Conservation (phyloP, 2,888 invertebrate genomes). For the Chloromyia formosa region DNA sequence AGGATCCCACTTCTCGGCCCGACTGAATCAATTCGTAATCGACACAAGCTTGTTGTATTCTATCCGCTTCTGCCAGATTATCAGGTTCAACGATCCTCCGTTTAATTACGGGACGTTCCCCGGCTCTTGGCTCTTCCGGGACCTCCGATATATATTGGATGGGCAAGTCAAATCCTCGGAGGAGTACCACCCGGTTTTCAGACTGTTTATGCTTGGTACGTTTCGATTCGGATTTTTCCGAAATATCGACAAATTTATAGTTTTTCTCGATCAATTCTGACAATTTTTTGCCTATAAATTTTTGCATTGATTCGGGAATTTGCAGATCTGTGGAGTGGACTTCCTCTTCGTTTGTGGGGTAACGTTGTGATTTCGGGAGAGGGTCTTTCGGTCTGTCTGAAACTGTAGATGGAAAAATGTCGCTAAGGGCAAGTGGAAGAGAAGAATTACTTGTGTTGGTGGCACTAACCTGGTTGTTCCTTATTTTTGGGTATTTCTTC, state of each 20-base stretch:
- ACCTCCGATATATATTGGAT: background rate
- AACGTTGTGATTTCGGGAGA: constrained; percentile 45
- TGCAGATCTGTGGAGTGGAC: constrained; percentile 38
- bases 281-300: constrained; percentile 46
- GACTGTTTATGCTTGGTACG: background rate
- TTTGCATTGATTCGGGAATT: constrained; percentile 46
- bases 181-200: constrained; percentile 29
- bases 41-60: constrained; percentile 27
- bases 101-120: constrained; percentile 31
- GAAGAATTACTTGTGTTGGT: too few relatives aligned
- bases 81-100: constrained; percentile 43
- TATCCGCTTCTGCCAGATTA: constrained; percentile 32
- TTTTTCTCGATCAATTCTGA: constrained; percentile 37
- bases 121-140: too few relatives aligned
- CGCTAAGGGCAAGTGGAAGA: background rate
- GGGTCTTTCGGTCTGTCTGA: too few relatives aligned
- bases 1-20: constrained; percentile 32
- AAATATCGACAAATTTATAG: constrained; percentile 43
- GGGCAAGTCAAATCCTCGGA: constrained; percentile 41
- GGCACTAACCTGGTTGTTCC: too few relatives aligned
- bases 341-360: constrained; percentile 31
- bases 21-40: constrained; percentile 30
- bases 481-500: background rate
- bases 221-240: background rate
- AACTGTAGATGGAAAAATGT: background rate